These are phyloP conservation scores for Drosophila arizonae DNA, from an alignment of 1,140 invertebrate species.

Conservation along the genomic window DNA sequence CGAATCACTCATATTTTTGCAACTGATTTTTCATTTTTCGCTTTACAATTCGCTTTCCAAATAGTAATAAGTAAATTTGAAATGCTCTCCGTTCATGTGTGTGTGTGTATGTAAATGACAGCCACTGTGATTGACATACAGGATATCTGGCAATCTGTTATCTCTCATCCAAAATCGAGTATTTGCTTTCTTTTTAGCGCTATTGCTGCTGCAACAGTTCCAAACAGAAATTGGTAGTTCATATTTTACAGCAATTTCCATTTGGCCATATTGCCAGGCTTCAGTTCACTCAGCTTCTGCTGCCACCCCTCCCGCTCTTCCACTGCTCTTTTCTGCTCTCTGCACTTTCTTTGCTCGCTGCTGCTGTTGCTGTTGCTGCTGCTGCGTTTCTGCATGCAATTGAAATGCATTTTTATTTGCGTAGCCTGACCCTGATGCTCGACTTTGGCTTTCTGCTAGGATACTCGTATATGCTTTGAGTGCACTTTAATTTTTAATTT, in stretches of 20 bases:
- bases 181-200: conserved; percentile 18
- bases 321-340: not conserved
- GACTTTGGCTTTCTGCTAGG: not conserved
- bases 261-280: conserved; percentile 70
- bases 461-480: conserved; percentile 2
- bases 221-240: conserved; percentile 77
- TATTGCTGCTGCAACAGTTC: conserved; percentile 57
- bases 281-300: conserved; percentile 12
- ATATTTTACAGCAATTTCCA: conserved; percentile 81
- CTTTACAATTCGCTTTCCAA: too few species aligned
- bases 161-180: too few species aligned
- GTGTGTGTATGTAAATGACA: too few species aligned
- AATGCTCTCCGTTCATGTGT: too few species aligned
- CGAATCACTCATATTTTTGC: too few species aligned
- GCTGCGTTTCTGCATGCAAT: conserved; percentile 11
- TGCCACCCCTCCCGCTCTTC: too few species aligned
- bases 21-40: too few species aligned
- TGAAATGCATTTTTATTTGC: conserved; percentile 25
- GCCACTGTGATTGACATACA: not conserved
- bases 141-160: not conserved
- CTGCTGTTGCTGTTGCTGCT: too few species aligned
- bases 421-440: not conserved
- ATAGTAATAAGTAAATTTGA: too few species aligned
- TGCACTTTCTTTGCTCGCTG: conserved; percentile 17
- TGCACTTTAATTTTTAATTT: not conserved